phyloP scores from a whole-genome alignment of 2,797 vertebrate genomes.

The Dicrostonyx torquatus region DNA sequence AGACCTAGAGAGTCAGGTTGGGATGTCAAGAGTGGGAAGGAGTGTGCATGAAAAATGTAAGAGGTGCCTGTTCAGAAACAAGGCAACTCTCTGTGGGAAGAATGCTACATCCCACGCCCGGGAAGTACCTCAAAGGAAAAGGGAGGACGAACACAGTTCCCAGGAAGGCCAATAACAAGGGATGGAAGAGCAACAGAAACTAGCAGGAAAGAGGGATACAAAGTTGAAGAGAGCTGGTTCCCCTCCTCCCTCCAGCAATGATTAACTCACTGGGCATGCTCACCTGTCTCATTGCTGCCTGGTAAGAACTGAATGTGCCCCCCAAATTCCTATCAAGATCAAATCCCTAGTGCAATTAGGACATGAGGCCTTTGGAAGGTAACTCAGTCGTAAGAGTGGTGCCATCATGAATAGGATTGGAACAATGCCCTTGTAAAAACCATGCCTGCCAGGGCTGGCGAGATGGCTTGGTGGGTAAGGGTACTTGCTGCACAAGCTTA shows the following conservation, averaged over 20 bases:
- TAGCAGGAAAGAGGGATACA: not conserved
- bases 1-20: not conserved
- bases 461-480: not conserved
- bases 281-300: not conserved
- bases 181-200: not conserved
- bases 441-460: not conserved
- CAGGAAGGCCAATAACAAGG: too few species aligned
- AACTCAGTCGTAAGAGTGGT: not conserved
- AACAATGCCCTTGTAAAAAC: not conserved
- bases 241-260: not conserved
- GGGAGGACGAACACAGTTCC: too few species aligned
- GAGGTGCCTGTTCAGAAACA: not conserved
- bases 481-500: not conserved
- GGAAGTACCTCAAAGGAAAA: not conserved
- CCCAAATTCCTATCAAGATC: not conserved
- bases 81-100: too few species aligned
- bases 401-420: not conserved
- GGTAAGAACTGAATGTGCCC: not conserved
- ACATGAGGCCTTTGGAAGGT: not conserved
- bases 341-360: not conserved
- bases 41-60: not conserved
- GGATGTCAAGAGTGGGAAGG: not conserved
- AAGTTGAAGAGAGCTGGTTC: too few species aligned
- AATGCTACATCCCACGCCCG: not conserved
- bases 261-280: not conserved